A percentile compares a stretch with the other conserved stretches of the same genome.
These are phyloP conservation scores for Himalopsyche tibetana DNA, from an alignment of 2,888 invertebrate genomes.

Conservation along the genomic window DNA sequence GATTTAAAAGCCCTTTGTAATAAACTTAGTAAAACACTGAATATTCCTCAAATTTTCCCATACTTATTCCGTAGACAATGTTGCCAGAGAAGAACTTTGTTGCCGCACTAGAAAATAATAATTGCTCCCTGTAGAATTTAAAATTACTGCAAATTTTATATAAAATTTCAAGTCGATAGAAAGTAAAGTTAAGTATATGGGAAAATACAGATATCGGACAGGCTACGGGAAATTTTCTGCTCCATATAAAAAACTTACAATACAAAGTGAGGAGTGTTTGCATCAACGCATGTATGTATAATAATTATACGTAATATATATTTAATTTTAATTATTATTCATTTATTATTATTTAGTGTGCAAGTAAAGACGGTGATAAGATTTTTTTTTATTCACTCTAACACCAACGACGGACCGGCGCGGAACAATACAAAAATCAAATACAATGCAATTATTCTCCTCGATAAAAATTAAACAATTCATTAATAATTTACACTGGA, in stretches of 20 bases:
- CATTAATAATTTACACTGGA: slow-evolving; percentile 7
- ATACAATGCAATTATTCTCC: background rate
- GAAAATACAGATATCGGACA: slow-evolving; percentile 43
- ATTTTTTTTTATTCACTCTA: slow-evolving; percentile 58
- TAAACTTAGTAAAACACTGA: background rate
- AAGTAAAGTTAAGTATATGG: slow-evolving; percentile 5
- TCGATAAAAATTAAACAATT: background rate
- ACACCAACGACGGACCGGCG: slow-evolving; percentile 57
- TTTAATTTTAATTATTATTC: slow-evolving; percentile 51
- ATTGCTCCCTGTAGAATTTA: background rate
- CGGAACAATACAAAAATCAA: slow-evolving; percentile 35
- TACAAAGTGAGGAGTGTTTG: slow-evolving; percentile 52
- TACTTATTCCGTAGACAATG: background rate
- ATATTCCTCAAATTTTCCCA: background rate
- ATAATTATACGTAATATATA: slow-evolving; percentile 45
- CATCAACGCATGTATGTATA: slow-evolving; percentile 24
- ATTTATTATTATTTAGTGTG: slow-evolving; percentile 57
- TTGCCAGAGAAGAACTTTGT: background rate
- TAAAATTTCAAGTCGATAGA: background rate
- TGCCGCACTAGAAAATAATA: background rate
- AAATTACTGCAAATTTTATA: background rate
- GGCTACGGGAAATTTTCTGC: slow-evolving; percentile 47
- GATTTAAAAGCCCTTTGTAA: slow-evolving; percentile 33
- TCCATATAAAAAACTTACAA: slow-evolving; percentile 53
- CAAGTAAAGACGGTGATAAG: slow-evolving; percentile 61